Base-by-base conservation (phyloP, 2,888 invertebrate species). In the Pyrocoelia pectoralis region DNA sequence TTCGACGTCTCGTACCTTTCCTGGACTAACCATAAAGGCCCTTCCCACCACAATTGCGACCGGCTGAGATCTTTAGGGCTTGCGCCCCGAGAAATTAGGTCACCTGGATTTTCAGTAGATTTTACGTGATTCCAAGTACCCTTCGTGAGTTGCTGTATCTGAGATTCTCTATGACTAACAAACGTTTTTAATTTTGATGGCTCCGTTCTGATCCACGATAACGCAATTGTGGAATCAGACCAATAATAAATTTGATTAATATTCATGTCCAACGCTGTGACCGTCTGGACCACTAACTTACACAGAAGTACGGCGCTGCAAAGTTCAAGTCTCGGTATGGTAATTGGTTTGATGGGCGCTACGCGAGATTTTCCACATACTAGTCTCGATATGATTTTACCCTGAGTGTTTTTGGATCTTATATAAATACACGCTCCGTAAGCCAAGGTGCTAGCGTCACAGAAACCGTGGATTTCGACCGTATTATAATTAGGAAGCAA, bases 371-470 rank as follows among this genome's bases (percentile, higher is more conserved):
- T 66, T 19, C 59, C 40, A 14, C 56, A 65, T 33, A 65, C 13
- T 13, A 65, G 28, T 19, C 13, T 5, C 2, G 13, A 18, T n/a
- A 17, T 56, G 1, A 70, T 49, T 19, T 63, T 58, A 28, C 53
- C 57, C n/a, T 65, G 15, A 4, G 14, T 33, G n/a, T 53, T 40
- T 2, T 29, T 41, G 0, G 46, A 28, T 6, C 61, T 50, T 10
- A 68, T n/a, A 50, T 71, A 73, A 1, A 71, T 50, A 5, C 61
- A 66, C 2, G 73, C 73, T 9, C 68, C 69, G 12, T 69, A 70
- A 1, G 73, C 73, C 12, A 19, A 41, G 17, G 55, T 49, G 9
- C 68, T 68, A 1, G 73, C 72, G 56, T 74, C 73, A 1, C 61
- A 67, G 65, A 72, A 75, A 5, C 70, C 72, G 54, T 69, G 68